phyloP scores from a whole-genome alignment of 2,113 vertebrate genomes.

The Phalacrocorax brasilianus region DNA sequence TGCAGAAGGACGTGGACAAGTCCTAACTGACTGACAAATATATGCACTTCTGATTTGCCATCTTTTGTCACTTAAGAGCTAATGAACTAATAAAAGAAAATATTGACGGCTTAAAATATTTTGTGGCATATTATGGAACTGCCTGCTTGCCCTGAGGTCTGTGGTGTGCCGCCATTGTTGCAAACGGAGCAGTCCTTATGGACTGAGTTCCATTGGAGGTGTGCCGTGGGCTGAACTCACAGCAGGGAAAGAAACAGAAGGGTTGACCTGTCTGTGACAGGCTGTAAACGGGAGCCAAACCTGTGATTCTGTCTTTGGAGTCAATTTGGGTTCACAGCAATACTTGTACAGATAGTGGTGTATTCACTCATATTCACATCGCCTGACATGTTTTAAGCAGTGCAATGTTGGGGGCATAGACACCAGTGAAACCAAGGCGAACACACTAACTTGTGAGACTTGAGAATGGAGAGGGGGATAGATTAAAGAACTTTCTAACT shows the following conservation, averaged over 20 bases:
- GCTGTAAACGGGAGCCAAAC: background rate
- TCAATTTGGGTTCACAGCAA: background rate
- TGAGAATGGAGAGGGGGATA: background rate
- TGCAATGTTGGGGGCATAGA: background rate
- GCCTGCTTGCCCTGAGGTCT: background rate
- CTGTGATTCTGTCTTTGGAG: background rate
- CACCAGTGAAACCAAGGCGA: background rate
- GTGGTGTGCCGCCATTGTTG: background rate
- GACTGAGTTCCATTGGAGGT: background rate
- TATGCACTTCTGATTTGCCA: background rate
- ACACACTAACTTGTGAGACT: fast-evolving
- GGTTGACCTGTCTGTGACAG: background rate
- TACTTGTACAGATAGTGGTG: background rate
- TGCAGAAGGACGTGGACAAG: background rate
- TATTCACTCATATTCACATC: background rate
- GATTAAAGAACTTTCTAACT: background rate
- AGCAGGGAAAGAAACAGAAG: background rate
- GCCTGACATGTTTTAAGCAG: background rate
- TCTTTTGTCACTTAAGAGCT: background rate
- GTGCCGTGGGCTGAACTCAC: background rate
- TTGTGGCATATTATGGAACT: background rate
- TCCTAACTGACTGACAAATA: background rate
- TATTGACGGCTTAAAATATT: background rate
- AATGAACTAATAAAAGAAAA: background rate
- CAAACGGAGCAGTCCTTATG: background rate